phyloP scores from a whole-genome alignment of 2,797 vertebrate species.

The Chanos chanos region DNA sequence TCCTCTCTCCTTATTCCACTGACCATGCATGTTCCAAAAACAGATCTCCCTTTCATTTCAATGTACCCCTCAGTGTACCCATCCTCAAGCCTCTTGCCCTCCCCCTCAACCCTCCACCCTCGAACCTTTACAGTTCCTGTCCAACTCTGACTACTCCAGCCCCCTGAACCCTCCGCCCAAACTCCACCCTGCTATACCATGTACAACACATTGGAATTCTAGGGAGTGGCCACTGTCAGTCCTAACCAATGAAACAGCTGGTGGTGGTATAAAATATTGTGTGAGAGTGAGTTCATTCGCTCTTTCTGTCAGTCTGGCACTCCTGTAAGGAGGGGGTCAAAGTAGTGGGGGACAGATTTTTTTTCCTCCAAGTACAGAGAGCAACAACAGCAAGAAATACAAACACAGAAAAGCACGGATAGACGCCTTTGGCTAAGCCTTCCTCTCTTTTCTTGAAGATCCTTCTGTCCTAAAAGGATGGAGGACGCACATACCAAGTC shows the following conservation, averaged over 20 bases:
- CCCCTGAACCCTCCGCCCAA: slow-evolving; percentile 45
- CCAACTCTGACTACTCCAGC: slow-evolving; percentile 52
- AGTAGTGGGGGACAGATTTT: slow-evolving; percentile 43
- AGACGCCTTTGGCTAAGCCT: slow-evolving; percentile 49
- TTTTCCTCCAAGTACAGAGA: slow-evolving; percentile 46
- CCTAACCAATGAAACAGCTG: slow-evolving; percentile 59
- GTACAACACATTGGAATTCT: slow-evolving; percentile 57
- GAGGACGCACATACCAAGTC: slow-evolving; percentile 78
- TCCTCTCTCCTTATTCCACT: slow-evolving; percentile 80
- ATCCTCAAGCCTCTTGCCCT: slow-evolving; percentile 8
- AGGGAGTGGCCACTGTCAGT: slow-evolving; percentile 51
- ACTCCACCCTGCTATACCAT: slow-evolving; percentile 37
- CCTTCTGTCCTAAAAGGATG: slow-evolving; percentile 74
- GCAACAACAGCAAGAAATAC: slow-evolving; percentile 48
- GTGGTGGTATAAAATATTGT: slow-evolving; percentile 67
- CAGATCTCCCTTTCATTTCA: slow-evolving; percentile 74
- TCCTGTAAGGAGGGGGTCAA: slow-evolving; percentile 66
- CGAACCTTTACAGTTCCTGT: slow-evolving; percentile 19
- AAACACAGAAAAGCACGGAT: slow-evolving; percentile 53
- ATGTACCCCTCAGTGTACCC: slow-evolving; percentile 32
- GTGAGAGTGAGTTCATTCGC: slow-evolving; percentile 60
- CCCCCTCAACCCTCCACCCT: neutral
- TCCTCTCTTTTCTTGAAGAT: slow-evolving; percentile 43
- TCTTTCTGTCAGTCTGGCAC: slow-evolving; percentile 79
- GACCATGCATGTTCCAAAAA: slow-evolving; percentile 86